Percentiles rank a stretch among this genome's conserved stretches.
These are phyloP conservation scores for Uropetala carovei DNA, from an alignment of 2,888 invertebrate genomes.

Conservation along the genomic window DNA sequence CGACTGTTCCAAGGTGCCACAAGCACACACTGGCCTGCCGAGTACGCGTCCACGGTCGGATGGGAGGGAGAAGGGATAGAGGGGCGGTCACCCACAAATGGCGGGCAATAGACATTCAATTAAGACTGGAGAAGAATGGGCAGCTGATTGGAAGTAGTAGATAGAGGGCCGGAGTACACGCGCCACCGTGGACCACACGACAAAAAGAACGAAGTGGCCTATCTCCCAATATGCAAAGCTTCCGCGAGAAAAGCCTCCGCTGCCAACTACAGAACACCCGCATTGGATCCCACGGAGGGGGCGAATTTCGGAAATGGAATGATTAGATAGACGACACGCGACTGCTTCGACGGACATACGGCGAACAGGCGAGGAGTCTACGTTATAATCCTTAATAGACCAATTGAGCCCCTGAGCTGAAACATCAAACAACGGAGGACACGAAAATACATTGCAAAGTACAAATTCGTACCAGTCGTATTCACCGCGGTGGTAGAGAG, in stretches of 20 bases:
- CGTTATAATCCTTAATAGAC: background rate
- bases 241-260: background rate
- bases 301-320: background rate
- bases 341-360: background rate
- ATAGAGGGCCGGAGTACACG: background rate
- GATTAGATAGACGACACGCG: conserved; percentile 25
- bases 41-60: background rate
- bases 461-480: no score
- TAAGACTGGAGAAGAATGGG: background rate
- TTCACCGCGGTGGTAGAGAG: no score
- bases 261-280: background rate
- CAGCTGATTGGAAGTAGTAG: background rate
- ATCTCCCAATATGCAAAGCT: background rate
- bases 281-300: background rate
- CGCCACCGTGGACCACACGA: background rate
- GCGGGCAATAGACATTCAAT: conserved; percentile 6
- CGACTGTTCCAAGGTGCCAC: background rate
- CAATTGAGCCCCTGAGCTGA: background rate
- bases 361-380: background rate
- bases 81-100: background rate
- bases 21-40: background rate
- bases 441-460: no score
- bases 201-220: background rate
- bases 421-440: no score
- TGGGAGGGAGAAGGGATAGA: no score